Base-by-base conservation (phyloP, 2,888 invertebrate species). In the Nomada ferruginata region DNA sequence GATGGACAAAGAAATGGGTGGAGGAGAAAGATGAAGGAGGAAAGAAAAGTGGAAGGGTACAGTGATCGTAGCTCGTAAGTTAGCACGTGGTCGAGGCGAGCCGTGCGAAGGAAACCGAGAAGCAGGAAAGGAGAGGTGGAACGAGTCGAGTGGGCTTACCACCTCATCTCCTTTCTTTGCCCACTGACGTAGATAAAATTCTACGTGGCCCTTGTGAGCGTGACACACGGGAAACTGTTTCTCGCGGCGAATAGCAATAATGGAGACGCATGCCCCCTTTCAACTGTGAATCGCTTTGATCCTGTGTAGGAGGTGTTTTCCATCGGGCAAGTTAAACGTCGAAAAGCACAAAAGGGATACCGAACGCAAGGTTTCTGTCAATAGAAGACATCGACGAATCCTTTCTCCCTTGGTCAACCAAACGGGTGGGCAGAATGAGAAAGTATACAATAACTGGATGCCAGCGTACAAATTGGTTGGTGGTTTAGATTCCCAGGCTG, bases 51-150 rank as follows among this genome's bases (percentile, higher is more conserved):
- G 85, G 84, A 84, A 87, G 87, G 89, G 89, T 88, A 89, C 88
- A 87, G 86, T 86, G 87, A 90, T 91, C 90, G 90, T 90, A 88
- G 91, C 91, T 92, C 92, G 92, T 93, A 92, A 93, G 92, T 93
- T 93, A 92, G 92, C 93, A 92, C 93, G 92, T 93, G 92, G 92
- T 92, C 89, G 85, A 88, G 85, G 68, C 87, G 79, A 86, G 82
- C 86, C 86, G 88, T 88, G 89, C 86, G 88, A 90, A 89, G 87
- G 88, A 89, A 89, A 86, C 85, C 83, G 86, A 85, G 88, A 87
- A 86, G 86, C 87, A 82, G 87, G 84, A 88, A 88, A 83, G 85
- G 82, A 87, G 87, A 87, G 84, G 78, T 85, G 85, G 83, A 84
- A 87, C 84, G 86, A 83, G 89, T 86, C 89, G 86, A 87, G 88